Conservation (phyloP, 2,888 invertebrate genomes). For the Stictocephala bisonia region DNA sequence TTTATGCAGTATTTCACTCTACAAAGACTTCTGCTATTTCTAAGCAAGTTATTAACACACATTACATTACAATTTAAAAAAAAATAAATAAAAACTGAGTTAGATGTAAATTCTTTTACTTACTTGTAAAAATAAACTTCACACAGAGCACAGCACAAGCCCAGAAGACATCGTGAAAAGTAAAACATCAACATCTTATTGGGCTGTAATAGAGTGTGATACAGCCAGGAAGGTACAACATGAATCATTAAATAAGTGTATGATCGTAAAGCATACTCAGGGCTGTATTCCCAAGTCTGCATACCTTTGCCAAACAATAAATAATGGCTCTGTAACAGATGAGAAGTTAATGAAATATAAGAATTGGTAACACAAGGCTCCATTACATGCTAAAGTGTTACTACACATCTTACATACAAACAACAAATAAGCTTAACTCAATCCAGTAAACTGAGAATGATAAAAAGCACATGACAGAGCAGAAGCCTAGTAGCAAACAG, state of each 20-base stretch:
- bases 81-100: neutral
- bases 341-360: neutral
- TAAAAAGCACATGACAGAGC: too few species aligned
- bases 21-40: too few species aligned
- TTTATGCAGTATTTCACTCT: too few species aligned
- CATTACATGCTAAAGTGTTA: too few species aligned
- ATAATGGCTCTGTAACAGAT: conserved; percentile 71
- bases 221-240: conserved; percentile 86
- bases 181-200: conserved; percentile 91
- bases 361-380: neutral
- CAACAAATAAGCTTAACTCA: too few species aligned
- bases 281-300: conserved; percentile 99
- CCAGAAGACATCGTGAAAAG: conserved; percentile 83
- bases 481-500: too few species aligned
- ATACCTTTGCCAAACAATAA: conserved; percentile 91
- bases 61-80: too few species aligned
- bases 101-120: conserved; percentile 63
- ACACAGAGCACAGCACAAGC: conserved; percentile 81
- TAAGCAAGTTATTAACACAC: too few species aligned
- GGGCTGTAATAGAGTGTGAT: conserved; percentile 78
- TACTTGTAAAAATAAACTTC: conserved; percentile 96
- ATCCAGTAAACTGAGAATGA: too few species aligned
- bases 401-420: too few species aligned
- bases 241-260: conserved; percentile 94
- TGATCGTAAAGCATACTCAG: conserved; percentile 91